Evolutionary conservation across 1,140 invertebrate genomes (phyloP), one percentile per base, ranked within the genome.

Genomic region (Apis cerana): DNA sequence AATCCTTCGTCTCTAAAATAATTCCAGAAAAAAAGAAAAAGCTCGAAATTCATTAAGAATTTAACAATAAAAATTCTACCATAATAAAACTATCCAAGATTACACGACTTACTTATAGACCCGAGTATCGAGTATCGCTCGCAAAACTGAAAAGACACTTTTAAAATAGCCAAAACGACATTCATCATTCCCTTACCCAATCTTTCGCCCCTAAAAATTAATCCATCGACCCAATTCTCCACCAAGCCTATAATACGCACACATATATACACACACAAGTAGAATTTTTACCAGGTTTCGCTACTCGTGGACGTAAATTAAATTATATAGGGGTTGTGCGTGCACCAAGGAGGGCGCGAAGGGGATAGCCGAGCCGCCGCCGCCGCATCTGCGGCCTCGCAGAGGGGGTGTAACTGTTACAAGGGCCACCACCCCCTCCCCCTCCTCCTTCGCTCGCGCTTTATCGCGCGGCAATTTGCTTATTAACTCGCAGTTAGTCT

Each of bases 401-500:
- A 85, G 87, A 91, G 88, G 91, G 91, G 2, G 33, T 92, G 90
- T 90, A 89, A 89, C 85, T 84, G 89, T 90, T 91, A 89, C 75
- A 89, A 88, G 75, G 87, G 84, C 82, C 68, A 82, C 80, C 84
- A 65, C 62, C 82, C 85, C 85, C 82, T 80, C 84, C 88, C 85
- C 59, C 78, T 75, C 21, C 54, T 33, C 85, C 86, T 85, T 88
- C 83, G 88, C 90, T 85, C 88, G 87, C 91, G 93, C 92, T 94
- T 94, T 93, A 94, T 94, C 92, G 91, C 92, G 88, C 90, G 86
- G 91, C 93, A 93, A 94, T 94, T 93, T 94, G 92, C 92, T 94
- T 94, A 94, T 94, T 93, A 93, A 94, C 91, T 93, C 88, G 91
- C 91, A 93, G 91, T 93, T 93, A 93, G 92, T 92, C 89, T 93